A percentile compares a stretch with the other conserved stretches of the same genome.
Evolutionary conservation across 2,888 invertebrate genomes (phyloP).

Genomic region (Pristionchus mayeri): DNA sequence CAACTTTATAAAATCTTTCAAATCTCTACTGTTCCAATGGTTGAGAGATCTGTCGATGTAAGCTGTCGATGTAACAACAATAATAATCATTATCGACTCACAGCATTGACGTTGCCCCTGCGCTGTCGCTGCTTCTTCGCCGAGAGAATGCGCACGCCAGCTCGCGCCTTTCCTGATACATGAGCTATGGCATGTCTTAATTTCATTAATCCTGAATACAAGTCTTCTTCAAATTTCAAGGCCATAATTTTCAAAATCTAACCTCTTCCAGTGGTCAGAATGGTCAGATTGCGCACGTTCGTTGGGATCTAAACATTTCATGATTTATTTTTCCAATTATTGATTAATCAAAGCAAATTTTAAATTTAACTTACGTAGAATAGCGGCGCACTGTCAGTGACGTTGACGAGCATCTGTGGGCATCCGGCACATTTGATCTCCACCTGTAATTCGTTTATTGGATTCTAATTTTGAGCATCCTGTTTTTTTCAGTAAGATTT

Average conservation of each 20-base stretch:
- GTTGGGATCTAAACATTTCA: slow-evolving; percentile 63
- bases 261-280: slow-evolving; percentile 60
- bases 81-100: too few relatives aligned
- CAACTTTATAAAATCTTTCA: too few relatives aligned
- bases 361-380: slow-evolving; percentile 57
- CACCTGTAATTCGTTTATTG: slow-evolving; percentile 49
- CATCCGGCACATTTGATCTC: slow-evolving; percentile 57
- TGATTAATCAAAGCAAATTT: background rate
- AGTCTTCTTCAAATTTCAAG: background rate
- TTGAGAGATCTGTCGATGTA: too few relatives aligned
- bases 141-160: slow-evolving; percentile 68
- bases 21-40: too few relatives aligned
- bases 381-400: slow-evolving; percentile 58
- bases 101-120: slow-evolving; percentile 39
- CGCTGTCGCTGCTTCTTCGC: slow-evolving; percentile 58
- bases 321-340: background rate
- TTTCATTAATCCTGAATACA: too few relatives aligned
- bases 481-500: too few relatives aligned
- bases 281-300: slow-evolving; percentile 57
- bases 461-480: too few relatives aligned
- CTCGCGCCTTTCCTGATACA: slow-evolving; percentile 59
- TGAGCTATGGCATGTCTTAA: too few relatives aligned
- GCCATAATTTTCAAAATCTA: background rate
- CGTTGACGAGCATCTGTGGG: slow-evolving; percentile 53
- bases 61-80: too few relatives aligned